Conservation (phyloP, 53 echinoderm and acorn worm genomes). For the Astropecten irregularis region DNA sequence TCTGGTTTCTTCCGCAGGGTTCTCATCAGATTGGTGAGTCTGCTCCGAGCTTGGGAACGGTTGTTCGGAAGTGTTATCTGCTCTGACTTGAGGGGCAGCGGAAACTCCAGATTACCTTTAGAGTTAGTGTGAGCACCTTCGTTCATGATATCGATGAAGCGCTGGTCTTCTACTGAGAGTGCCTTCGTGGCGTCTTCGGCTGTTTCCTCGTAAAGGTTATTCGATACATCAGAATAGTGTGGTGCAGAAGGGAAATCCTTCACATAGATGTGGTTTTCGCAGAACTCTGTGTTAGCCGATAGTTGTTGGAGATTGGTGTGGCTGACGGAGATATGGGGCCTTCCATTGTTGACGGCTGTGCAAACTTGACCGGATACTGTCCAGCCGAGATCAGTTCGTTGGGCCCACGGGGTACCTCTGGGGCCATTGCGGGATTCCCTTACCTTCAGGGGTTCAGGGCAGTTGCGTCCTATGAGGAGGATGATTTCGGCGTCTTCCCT, state of each 20-base stretch:
- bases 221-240: too few species aligned
- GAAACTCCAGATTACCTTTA: conserved; percentile 39
- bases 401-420: conserved; percentile 64
- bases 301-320: conserved; percentile 5
- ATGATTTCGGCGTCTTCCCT: conserved; percentile 52
- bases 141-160: conserved; percentile 19
- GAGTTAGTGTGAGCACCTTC: conserved; percentile 38
- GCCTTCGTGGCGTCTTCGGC: neutral
- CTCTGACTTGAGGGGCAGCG: neutral
- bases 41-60: neutral
- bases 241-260: too few species aligned
- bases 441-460: conserved; percentile 66
- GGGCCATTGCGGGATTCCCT: conserved; percentile 68
- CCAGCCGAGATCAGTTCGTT: conserved; percentile 64
- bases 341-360: neutral
- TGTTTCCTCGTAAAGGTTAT: neutral
- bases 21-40: neutral
- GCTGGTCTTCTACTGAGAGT: conserved; percentile 40
- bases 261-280: conserved; percentile 43
- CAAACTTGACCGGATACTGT: too few species aligned
- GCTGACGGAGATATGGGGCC: conserved; percentile 20
- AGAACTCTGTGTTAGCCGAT: neutral
- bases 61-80: conserved; percentile 24
- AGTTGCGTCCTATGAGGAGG: conserved; percentile 57
- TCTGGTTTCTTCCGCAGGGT: conserved; percentile 18